Evolutionary conservation across 2,888 invertebrate species (phyloP).

Genomic region (Zonitis immaculata): DNA sequence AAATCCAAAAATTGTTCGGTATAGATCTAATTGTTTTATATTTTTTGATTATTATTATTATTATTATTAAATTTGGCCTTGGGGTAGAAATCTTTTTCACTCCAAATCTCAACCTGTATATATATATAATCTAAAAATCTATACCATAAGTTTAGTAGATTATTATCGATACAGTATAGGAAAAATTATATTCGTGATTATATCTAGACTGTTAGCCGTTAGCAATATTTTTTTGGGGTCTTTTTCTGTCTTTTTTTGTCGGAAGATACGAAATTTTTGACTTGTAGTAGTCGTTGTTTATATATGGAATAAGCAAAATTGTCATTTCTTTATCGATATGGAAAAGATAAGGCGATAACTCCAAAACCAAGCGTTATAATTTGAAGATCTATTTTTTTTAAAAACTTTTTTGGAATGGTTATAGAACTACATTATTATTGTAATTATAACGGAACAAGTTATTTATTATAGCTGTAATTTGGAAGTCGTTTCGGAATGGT

Average conservation of each 20-base stretch:
- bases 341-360: too few species aligned
- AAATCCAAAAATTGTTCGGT: neutral
- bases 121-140: neutral
- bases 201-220: neutral
- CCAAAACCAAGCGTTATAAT: too few species aligned
- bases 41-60: neutral
- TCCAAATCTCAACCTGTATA: neutral
- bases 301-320: too few species aligned
- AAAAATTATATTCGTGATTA: conserved; percentile 1
- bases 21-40: neutral
- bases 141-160: neutral
- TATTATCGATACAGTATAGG: neutral
- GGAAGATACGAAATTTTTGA: too few species aligned
- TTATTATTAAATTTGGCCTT: too few species aligned
- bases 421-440: too few species aligned
- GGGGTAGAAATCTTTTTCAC: neutral
- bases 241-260: too few species aligned
- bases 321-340: too few species aligned
- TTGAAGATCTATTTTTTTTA: too few species aligned
- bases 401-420: too few species aligned
- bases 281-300: too few species aligned
- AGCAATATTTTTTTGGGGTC: neutral
- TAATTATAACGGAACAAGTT: neutral
- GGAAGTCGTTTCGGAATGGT: neutral
- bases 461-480: too few species aligned